These are phyloP conservation scores for Tetramorium parvispinum DNA, from an alignment of 1,140 invertebrate species.

Conservation along the genomic window DNA sequence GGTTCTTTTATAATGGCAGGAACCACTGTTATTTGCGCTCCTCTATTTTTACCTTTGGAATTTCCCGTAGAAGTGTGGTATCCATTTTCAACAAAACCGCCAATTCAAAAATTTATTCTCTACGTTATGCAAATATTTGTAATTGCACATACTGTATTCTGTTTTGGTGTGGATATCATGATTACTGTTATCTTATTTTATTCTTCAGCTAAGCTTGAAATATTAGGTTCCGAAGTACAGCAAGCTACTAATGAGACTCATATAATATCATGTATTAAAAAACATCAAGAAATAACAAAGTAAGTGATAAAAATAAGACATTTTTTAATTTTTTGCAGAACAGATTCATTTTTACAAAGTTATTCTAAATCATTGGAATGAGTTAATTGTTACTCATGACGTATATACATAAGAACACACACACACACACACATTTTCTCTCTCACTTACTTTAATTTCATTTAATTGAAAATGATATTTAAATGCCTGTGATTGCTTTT, in stretches of 20 bases:
- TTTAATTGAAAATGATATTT: too few relatives aligned
- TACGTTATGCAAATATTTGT: slow-evolving; percentile 9
- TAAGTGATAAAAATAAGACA: background rate
- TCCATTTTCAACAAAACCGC: slow-evolving; percentile 4
- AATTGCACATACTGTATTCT: background rate
- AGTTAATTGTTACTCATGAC: too few relatives aligned
- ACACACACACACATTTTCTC: too few relatives aligned
- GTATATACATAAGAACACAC: too few relatives aligned
- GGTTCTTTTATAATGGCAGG: slow-evolving; percentile 31
- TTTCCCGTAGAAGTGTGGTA: slow-evolving; percentile 9
- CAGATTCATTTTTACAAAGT: too few relatives aligned
- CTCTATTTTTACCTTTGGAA: background rate
- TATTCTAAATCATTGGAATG: too few relatives aligned
- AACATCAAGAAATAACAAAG: slow-evolving; percentile 23
- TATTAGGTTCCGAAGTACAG: background rate
- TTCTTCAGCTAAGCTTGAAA: slow-evolving; percentile 5
- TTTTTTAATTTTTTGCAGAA: too few relatives aligned
- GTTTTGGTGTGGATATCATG: slow-evolving; percentile 7
- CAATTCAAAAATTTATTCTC: slow-evolving; percentile 12
- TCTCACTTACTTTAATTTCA: too few relatives aligned
- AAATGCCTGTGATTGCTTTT: too few relatives aligned
- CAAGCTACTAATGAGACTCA: background rate
- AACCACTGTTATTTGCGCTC: slow-evolving; percentile 30
- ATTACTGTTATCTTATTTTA: slow-evolving; percentile 20
- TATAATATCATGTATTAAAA: background rate